Evolutionary conservation across 2,113 vertebrate species (phyloP), one percentile per base, ranked within the genome.

Genomic region (Ochotona curzoniae): DNA sequence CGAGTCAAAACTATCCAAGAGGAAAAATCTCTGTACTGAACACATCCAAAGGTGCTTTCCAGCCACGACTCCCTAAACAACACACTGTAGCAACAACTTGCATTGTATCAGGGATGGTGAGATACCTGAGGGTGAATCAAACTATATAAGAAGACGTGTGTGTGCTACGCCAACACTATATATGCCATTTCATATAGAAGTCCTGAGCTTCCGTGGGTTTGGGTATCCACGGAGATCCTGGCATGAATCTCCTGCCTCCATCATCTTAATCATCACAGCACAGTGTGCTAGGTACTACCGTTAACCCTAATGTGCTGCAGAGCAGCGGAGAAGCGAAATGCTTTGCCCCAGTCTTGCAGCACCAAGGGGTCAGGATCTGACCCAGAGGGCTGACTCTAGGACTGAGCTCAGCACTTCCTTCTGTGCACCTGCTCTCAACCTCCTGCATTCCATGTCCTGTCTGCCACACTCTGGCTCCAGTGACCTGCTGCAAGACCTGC

Each of bases 391-490:
- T 66, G 21, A 54, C 20, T 73, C 87, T 82, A 89, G 61, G 79
- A 47, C 1, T 18, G 44, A 71, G 4, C 25, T 23, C 20, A 35
- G 44, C 15, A 12, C 82, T 73, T 76, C n/a, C 7, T 82, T n/a
- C 61, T 49, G 17, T 30, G 25, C 28, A 71, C 28, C 23, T 12
- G 0, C 44, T 57, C n/a, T 79, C 89, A 86, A 25, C 3, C 2
- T 28, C 51, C 0, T 0, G 1, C 30, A 28, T 15, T 78, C 60
- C 15, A 83, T 2, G 64, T 7, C 17, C 3, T 9, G 9, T 25
- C 60, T n/a, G 11, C 21, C 26, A 4, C 0, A 7, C 4, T 71
- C 84, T 47, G 67, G 23, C n/a, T 81, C 60, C 21, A 35, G 23
- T 7, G 20, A 61, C 35, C 9, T 66, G 60, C 26, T 32, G 23